Conservation (phyloP, 2,797 vertebrate genomes). For the Toxotes lorentzi region DNA sequence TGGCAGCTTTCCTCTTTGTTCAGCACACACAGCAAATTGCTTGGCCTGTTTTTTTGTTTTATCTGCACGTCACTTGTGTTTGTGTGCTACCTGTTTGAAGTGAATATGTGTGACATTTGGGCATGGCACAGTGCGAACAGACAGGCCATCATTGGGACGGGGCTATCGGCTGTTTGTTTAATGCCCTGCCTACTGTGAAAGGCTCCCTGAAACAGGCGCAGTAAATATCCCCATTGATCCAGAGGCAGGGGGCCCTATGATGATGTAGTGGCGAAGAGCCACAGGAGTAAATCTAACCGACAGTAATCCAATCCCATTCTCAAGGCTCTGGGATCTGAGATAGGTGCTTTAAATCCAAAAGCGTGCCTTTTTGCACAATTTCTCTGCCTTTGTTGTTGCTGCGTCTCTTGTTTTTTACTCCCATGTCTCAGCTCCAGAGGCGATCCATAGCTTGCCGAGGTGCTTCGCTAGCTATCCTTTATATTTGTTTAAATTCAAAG, state of each 20-base stretch:
- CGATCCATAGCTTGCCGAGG: slow-evolving; percentile 51
- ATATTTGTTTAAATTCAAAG: slow-evolving; percentile 63
- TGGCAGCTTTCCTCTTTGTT: slow-evolving; percentile 58
- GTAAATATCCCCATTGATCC: slow-evolving; percentile 91
- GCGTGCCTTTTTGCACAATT: slow-evolving; percentile 81
- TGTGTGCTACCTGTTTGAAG: slow-evolving; percentile 75
- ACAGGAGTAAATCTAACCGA: slow-evolving; percentile 87
- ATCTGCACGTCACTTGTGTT: slow-evolving; percentile 65
- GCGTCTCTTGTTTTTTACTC: slow-evolving; percentile 64
- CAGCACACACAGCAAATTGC: slow-evolving; percentile 56
- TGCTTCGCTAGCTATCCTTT: slow-evolving; percentile 50
- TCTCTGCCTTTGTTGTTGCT: slow-evolving; percentile 72
- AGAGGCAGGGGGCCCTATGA: slow-evolving; percentile 87
- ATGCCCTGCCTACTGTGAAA: slow-evolving; percentile 86
- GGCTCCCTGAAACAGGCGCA: slow-evolving; percentile 88
- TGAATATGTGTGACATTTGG: slow-evolving; percentile 80
- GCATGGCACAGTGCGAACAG: slow-evolving; percentile 80
- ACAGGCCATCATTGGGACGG: slow-evolving; percentile 81
- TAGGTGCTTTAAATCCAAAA: slow-evolving; percentile 90
- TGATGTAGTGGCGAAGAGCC: slow-evolving; percentile 87
- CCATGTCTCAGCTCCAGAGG: slow-evolving; percentile 55
- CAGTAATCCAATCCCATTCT: slow-evolving; percentile 90
- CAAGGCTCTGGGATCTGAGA: slow-evolving; percentile 87
- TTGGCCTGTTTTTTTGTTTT: slow-evolving; percentile 46
- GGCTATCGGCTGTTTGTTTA: slow-evolving; percentile 87